Evolutionary conservation across 2,113 vertebrate species (phyloP), one percentile per base, ranked within the genome.

Genomic region (Mobula hypostoma): DNA sequence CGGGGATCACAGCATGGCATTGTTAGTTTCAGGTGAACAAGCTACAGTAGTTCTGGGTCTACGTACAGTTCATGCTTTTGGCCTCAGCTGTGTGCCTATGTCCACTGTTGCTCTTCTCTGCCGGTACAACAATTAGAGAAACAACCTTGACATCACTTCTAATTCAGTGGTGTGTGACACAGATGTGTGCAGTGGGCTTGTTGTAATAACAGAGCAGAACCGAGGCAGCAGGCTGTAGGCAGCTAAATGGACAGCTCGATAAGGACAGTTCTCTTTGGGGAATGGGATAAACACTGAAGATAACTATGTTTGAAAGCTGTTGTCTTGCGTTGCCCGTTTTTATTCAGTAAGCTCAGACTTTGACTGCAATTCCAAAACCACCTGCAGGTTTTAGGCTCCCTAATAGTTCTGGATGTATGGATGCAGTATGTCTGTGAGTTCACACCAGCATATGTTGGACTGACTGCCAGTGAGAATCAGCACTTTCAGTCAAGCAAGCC

Each of bases 151-250:
- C 56, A 87, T 87, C 24, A 61, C 24, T 87, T 87, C 83, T 27
- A 63, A 87, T 87, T 87, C 56, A 87, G 56, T 87, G 83, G 83
- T 14, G 56, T 87, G 88, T 70, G 66, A 66, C 63, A 61, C 83
- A 92, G 66, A 70, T 92, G 61, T 70, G 87, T 91, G 63, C 63
- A 68, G 58, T 32, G 87, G n/a, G 88, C 88, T 48, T 48, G 48
- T 70, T 92, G 66, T 36, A 92, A 70, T 66, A 92, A 70, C 88
- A 92, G 66, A 92, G 88, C n/a, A 92, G 88, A 70, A 72, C 56
- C 19, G 88, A 72, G 68, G 40, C 32, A 40, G 88, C 63, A 70
- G 17, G 21, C 88, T 70, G 36, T n/a, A 70, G 17, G 21, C 88
- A 36, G 36, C 66, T 24, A 17, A 92, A 40, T 72, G 88, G 88